Evolutionary conservation across 1,140 invertebrate genomes (phyloP).

Genomic region (Stegodyphus dumicola): DNA sequence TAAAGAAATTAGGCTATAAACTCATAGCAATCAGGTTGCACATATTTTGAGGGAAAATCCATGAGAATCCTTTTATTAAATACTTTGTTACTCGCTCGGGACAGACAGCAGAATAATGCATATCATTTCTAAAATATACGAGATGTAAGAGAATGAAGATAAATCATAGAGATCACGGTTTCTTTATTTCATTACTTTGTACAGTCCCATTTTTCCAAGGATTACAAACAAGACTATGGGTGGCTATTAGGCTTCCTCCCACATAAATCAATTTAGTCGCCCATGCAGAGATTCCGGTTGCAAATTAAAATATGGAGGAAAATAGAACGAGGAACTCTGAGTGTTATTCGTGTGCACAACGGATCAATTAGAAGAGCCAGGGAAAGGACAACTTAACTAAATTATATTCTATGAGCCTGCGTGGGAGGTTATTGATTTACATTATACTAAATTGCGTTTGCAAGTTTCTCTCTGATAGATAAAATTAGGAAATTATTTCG

Average conservation of each 20-base stretch:
- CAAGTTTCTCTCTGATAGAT: background rate
- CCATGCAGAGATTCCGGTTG: constrained; percentile 7
- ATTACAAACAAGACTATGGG: constrained; percentile 7
- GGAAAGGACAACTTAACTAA: constrained; percentile 51
- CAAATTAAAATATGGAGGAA: constrained; percentile 24
- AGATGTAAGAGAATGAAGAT: no score
- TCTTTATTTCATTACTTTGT: no score
- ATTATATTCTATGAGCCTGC: constrained; percentile 32
- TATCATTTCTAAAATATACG: no score
- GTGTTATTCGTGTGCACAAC: constrained; percentile 17
- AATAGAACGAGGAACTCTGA: background rate
- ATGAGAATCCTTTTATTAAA: no score
- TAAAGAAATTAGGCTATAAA: no score
- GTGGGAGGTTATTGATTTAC: constrained; percentile 23
- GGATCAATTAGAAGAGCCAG: constrained; percentile 44
- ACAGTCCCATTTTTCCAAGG: background rate
- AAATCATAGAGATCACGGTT: no score
- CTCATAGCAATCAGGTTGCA: no score
- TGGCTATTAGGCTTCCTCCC: constrained; percentile 24
- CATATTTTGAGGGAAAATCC: no score
- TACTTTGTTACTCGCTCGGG: no score
- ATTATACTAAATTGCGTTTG: background rate
- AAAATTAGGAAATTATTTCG: background rate
- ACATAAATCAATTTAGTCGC: constrained; percentile 49
- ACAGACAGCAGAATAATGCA: no score